A percentile compares a stretch with the other conserved stretches of the same genome.
phyloP scores from a whole-genome alignment of 2,888 invertebrate genomes.

The Clitarchus hookeri region DNA sequence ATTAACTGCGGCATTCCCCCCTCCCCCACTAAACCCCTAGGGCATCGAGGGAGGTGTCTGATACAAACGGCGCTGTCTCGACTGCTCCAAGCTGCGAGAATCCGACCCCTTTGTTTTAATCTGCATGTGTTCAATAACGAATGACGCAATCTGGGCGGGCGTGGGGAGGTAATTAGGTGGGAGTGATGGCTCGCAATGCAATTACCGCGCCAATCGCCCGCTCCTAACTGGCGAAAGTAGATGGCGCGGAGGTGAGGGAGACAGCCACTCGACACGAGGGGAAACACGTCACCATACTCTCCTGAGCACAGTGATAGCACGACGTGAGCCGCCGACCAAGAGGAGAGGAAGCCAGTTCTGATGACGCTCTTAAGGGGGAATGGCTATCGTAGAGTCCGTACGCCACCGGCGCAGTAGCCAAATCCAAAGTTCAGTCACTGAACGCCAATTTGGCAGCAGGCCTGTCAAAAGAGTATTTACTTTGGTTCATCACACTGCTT shows the following conservation, averaged over 20 bases:
- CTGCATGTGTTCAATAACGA: constrained; percentile 25
- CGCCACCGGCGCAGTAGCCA: too few relatives aligned
- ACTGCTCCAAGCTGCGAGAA: neutral
- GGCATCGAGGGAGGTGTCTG: too few relatives aligned
- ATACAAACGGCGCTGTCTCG: neutral
- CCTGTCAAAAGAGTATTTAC: too few relatives aligned
- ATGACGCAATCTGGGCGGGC: constrained; percentile 23
- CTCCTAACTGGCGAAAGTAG: neutral
- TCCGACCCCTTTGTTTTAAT: constrained; percentile 20
- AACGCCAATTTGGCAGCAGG: too few relatives aligned
- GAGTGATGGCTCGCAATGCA: neutral
- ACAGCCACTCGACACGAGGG: neutral
- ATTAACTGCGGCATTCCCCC: neutral
- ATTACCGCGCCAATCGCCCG: neutral
- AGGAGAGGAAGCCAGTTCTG: too few relatives aligned
- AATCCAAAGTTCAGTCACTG: too few relatives aligned
- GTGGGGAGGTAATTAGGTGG: neutral
- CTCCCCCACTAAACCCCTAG: too few relatives aligned
- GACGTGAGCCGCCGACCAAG: too few relatives aligned
- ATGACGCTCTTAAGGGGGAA: too few relatives aligned
- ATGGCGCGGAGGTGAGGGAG: neutral
- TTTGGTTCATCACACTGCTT: too few relatives aligned
- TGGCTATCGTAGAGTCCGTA: too few relatives aligned
- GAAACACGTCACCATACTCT: neutral
- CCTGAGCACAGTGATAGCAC: neutral